Evolutionary conservation across 2,888 invertebrate species (phyloP).

Genomic region (Arenicola marina): DNA sequence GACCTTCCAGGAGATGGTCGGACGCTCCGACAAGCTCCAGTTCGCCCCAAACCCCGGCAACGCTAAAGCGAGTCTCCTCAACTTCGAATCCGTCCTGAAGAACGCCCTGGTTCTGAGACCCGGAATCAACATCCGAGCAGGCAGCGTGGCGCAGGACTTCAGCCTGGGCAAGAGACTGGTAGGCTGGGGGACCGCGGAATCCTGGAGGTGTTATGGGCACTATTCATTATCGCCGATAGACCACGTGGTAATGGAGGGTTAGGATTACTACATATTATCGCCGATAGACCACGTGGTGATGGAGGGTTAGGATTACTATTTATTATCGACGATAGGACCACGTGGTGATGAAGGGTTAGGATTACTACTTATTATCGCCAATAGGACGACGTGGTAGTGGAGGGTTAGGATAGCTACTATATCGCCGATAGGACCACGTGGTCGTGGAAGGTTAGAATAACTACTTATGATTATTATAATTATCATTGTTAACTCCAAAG

Average conservation of each 20-base stretch:
- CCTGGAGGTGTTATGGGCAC: too few species aligned
- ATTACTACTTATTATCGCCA: neutral
- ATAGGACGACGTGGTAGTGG: slow-evolving; percentile 65
- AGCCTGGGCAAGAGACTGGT: slow-evolving; percentile 58
- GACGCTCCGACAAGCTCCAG: slow-evolving; percentile 63
- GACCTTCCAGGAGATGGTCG: slow-evolving; percentile 84
- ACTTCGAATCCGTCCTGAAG: slow-evolving; percentile 83
- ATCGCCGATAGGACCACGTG: too few species aligned
- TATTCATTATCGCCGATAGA: too few species aligned
- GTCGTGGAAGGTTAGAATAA: too few species aligned
- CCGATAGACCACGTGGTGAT: too few species aligned
- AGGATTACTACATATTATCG: too few species aligned
- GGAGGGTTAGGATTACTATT: neutral
- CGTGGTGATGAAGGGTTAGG: slow-evolving; percentile 65
- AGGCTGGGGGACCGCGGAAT: too few species aligned
- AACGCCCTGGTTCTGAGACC: slow-evolving; percentile 89
- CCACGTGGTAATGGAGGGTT: too few species aligned
- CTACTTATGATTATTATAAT: too few species aligned
- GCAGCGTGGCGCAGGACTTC: slow-evolving; percentile 76
- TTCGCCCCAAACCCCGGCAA: slow-evolving; percentile 73
- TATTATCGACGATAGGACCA: slow-evolving; percentile 46
- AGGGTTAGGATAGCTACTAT: slow-evolving; percentile 45
- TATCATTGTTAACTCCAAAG: too few species aligned
- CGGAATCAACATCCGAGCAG: slow-evolving; percentile 86
- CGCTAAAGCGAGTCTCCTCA: slow-evolving; percentile 82